These are phyloP conservation scores for Tribolium madens DNA, from an alignment of 1,140 invertebrate species.

Conservation along the genomic window DNA sequence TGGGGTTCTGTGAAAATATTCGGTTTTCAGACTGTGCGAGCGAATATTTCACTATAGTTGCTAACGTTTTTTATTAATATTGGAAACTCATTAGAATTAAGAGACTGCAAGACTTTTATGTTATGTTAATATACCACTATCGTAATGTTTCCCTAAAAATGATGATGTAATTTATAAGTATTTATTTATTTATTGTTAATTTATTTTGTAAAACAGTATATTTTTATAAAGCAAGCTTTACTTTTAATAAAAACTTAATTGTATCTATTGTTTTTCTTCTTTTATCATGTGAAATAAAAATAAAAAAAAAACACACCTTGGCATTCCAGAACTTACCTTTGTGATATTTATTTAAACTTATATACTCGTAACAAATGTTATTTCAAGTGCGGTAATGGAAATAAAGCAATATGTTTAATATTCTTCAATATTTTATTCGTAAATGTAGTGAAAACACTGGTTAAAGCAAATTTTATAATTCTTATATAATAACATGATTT, in stretches of 20 bases:
- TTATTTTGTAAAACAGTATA: conserved; percentile 19
- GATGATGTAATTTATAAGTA: neutral
- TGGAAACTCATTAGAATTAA: conserved; percentile 24
- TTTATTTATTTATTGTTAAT: conserved; percentile 26
- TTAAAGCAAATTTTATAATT: neutral
- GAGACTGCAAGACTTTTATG: conserved; percentile 26
- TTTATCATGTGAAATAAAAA: too few relatives aligned
- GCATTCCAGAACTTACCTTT: too few relatives aligned
- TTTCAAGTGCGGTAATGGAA: neutral
- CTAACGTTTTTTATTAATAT: neutral
- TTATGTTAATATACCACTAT: neutral
- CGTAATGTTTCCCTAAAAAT: neutral
- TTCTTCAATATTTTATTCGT: neutral
- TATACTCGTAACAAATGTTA: too few relatives aligned
- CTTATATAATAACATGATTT: neutral
- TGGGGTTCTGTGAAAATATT: conserved; percentile 15
- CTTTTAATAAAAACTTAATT: neutral
- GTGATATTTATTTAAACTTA: too few relatives aligned
- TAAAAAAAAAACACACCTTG: too few relatives aligned
- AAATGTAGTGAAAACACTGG: neutral
- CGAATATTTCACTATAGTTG: neutral
- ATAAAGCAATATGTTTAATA: neutral
- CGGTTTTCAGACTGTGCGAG: conserved; percentile 4
- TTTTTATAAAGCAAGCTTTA: conserved; percentile 18
- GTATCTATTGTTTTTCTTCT: too few relatives aligned